These are phyloP conservation scores for Amphilophus citrinellus DNA, from an alignment of 2,113 vertebrate genomes.

Conservation along the genomic window DNA sequence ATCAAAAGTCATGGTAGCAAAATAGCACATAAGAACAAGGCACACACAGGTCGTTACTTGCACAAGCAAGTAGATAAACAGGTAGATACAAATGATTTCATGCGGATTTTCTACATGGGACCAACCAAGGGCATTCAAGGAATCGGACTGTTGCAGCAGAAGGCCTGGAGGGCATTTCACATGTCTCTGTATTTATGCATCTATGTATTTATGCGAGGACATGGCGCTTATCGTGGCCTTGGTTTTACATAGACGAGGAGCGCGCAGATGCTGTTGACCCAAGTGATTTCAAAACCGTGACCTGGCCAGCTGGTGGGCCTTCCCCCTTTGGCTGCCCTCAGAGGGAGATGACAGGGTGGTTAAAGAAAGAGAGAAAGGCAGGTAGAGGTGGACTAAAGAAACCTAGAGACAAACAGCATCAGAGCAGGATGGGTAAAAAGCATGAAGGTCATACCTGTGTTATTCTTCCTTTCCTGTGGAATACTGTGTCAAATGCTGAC, in stretches of 20 bases:
- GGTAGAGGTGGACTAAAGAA: conserved; percentile 19
- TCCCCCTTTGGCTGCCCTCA: conserved; percentile 36
- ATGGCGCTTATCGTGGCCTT: conserved; percentile 40
- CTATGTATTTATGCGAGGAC: conserved; percentile 68
- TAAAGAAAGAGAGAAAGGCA: not conserved
- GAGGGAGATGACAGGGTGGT: conserved; percentile 45
- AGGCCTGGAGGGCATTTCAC: conserved; percentile 59
- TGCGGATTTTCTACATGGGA: conserved; percentile 54
- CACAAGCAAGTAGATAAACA: not conserved
- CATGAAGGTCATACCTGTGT: not conserved
- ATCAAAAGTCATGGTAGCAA: not conserved
- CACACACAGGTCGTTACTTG: not conserved
- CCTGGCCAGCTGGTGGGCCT: conserved; percentile 68
- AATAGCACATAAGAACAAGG: not conserved
- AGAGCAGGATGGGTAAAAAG: not conserved
- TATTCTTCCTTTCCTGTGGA: not conserved
- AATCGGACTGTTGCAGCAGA: conserved; percentile 63
- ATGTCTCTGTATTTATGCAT: conserved; percentile 61
- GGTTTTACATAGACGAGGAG: conserved; percentile 49
- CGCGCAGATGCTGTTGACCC: conserved; percentile 54
- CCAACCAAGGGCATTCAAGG: conserved; percentile 59
- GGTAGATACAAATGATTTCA: conserved; percentile 15
- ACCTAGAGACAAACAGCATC: not conserved
- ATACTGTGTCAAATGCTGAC: not conserved
- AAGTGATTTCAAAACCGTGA: conserved; percentile 36